Conservation (phyloP, 1,140 invertebrate species). For the Cepaea nemoralis region DNA sequence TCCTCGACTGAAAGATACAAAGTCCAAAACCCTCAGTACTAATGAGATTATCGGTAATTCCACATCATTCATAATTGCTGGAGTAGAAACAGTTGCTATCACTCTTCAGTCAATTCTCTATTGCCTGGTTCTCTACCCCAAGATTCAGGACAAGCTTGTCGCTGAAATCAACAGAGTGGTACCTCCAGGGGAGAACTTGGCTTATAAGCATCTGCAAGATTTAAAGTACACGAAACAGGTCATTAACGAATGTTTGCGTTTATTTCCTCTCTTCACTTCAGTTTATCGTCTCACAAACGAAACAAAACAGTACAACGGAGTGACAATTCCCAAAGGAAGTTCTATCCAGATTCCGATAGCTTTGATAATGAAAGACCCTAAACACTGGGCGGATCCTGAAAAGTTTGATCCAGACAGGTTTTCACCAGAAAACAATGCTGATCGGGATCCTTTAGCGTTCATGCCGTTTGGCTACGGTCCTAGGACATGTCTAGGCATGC, state of each 20-base stretch:
- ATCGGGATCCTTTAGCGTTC: conserved; percentile 62
- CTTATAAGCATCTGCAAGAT: conserved; percentile 75
- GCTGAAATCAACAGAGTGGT: conserved; percentile 77
- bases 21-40: neutral
- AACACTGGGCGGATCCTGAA: conserved; percentile 80
- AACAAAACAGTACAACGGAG: conserved; percentile 62
- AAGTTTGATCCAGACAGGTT: conserved; percentile 77
- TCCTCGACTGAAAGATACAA: neutral
- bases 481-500: conserved; percentile 77
- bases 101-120: conserved; percentile 79
- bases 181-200: conserved; percentile 31
- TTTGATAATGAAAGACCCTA: conserved; percentile 82
- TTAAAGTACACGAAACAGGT: conserved; percentile 76
- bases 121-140: conserved; percentile 78
- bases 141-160: conserved; percentile 77
- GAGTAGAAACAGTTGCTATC: conserved; percentile 84
- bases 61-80: conserved; percentile 73
- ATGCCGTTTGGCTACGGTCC: conserved; percentile 77
- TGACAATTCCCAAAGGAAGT: conserved; percentile 58
- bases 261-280: conserved; percentile 56
- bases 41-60: conserved; percentile 16
- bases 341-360: conserved; percentile 71
- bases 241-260: conserved; percentile 58
- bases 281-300: conserved; percentile 38
- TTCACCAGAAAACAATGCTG: conserved; percentile 37